Conservation (phyloP, 2,888 invertebrate species). For the Sycophila texana region DNA sequence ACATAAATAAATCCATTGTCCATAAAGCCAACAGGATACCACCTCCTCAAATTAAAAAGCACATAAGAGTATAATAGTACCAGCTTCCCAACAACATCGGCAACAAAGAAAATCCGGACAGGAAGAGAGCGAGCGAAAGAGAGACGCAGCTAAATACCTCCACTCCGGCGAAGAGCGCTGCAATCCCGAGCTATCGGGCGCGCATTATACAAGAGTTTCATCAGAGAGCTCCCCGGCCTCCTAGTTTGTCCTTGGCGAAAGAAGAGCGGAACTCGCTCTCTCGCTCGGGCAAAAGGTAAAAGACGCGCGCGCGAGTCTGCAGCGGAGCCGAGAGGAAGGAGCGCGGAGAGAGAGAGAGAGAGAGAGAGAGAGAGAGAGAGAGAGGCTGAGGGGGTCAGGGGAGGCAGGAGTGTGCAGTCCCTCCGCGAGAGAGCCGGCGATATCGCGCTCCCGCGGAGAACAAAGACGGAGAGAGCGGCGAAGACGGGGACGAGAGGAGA, state of each 20-base stretch:
- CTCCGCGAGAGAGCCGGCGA: neutral
- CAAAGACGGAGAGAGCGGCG: conserved; percentile 54
- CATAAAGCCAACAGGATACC: no score
- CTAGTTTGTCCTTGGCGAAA: conserved; percentile 51
- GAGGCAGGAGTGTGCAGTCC: neutral
- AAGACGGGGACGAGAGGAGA: conserved; percentile 18
- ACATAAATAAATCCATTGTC: no score
- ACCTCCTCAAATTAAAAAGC: neutral
- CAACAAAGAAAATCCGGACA: neutral
- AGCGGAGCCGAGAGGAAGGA: neutral
- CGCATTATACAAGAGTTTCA: conserved; percentile 47
- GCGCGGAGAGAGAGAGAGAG: neutral
- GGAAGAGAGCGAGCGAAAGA: neutral
- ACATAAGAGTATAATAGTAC: neutral
- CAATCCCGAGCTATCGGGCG: conserved; percentile 13
- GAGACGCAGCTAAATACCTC: neutral
- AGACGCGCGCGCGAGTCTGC: neutral
- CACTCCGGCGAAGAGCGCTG: neutral
- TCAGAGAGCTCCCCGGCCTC: conserved; percentile 29
- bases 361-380: neutral
- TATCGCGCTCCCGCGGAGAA: conserved; percentile 17
- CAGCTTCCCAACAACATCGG: neutral
- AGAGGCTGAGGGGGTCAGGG: neutral
- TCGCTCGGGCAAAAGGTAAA: conserved; percentile 19
- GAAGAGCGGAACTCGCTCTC: conserved; percentile 9